phyloP scores from a whole-genome alignment of 2,888 invertebrate species.

The Ormyrus labotus region DNA sequence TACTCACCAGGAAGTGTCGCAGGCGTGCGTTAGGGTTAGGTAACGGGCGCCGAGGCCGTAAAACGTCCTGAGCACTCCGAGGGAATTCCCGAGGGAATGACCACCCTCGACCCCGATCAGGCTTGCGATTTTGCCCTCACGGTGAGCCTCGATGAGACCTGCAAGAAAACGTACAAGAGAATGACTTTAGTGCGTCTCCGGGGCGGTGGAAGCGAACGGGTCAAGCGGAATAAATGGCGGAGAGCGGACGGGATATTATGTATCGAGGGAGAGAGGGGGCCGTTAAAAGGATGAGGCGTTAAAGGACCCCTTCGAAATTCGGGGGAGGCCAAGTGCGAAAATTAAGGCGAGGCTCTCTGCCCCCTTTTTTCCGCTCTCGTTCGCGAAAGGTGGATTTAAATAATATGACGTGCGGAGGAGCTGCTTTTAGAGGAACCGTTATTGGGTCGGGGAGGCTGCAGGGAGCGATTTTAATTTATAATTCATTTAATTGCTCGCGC shows the following conservation, averaged over 20 bases:
- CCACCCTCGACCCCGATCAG: slow-evolving; percentile 95
- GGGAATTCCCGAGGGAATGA: slow-evolving; percentile 92
- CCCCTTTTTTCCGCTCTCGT: too few relatives aligned
- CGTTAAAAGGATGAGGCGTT: neutral
- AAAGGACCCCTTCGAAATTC: neutral
- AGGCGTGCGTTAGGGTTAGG: slow-evolving; percentile 93
- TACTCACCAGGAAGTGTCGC: slow-evolving; percentile 90
- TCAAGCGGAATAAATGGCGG: slow-evolving; percentile 10
- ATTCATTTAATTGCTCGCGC: too few relatives aligned
- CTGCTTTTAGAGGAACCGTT: too few relatives aligned
- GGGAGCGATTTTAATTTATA: too few relatives aligned
- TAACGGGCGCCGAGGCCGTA: slow-evolving; percentile 93
- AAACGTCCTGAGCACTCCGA: slow-evolving; percentile 91
- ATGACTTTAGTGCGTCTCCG: neutral
- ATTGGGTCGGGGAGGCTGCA: too few relatives aligned
- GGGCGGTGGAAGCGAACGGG: neutral
- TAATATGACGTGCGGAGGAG: too few relatives aligned
- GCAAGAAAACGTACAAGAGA: slow-evolving; percentile 60
- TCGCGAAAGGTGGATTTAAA: too few relatives aligned
- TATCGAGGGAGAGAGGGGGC: too few relatives aligned
- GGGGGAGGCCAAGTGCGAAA: too few relatives aligned
- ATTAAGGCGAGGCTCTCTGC: too few relatives aligned
- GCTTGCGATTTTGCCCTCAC: slow-evolving; percentile 87
- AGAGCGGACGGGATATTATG: neutral
- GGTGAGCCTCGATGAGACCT: slow-evolving; percentile 85